These are phyloP conservation scores for Cryptocheilus praepositus DNA, from an alignment of 2,888 invertebrate genomes.

Conservation along the genomic window DNA sequence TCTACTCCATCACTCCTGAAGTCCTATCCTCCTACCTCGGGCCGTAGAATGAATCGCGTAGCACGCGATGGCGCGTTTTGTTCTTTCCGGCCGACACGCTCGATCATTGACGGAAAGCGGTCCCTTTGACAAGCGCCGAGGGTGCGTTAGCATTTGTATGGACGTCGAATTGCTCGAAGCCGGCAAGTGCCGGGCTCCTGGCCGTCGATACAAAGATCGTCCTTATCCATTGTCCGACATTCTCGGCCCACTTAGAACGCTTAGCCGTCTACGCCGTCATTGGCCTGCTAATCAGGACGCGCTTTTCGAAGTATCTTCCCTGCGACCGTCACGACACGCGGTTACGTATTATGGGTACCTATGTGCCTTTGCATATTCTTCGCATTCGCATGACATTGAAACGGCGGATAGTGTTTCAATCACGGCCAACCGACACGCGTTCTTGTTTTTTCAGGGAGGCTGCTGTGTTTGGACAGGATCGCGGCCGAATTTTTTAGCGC, in stretches of 20 bases:
- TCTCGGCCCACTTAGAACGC: constrained; percentile 44
- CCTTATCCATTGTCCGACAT: constrained; percentile 42
- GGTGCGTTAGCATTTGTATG: constrained; percentile 57
- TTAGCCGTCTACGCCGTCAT: constrained; percentile 24
- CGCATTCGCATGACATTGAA: too few relatives aligned
- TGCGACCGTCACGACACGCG: too few relatives aligned
- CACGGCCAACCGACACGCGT: too few relatives aligned
- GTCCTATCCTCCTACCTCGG: constrained; percentile 4
- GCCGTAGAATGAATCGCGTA: constrained; percentile 33
- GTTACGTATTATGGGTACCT: too few relatives aligned
- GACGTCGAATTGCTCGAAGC: constrained; percentile 40
- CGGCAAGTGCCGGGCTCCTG: constrained; percentile 19
- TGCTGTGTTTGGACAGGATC: too few relatives aligned
- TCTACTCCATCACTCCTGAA: too few relatives aligned
- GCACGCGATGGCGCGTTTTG: constrained; percentile 46
- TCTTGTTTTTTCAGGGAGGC: too few relatives aligned
- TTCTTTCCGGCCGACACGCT: constrained; percentile 35
- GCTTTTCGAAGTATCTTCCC: too few relatives aligned
- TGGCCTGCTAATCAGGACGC: too few relatives aligned
- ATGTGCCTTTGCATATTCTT: too few relatives aligned
- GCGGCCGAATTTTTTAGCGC: too few relatives aligned
- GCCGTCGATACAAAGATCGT: constrained; percentile 36
- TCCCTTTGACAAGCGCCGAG: constrained; percentile 49
- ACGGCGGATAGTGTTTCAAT: too few relatives aligned
- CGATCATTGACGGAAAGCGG: constrained; percentile 50